Percentiles rank a stretch among this genome's conserved stretches.
Conservation (phyloP, 2,113 vertebrate genomes). For the Axis porcinus region DNA sequence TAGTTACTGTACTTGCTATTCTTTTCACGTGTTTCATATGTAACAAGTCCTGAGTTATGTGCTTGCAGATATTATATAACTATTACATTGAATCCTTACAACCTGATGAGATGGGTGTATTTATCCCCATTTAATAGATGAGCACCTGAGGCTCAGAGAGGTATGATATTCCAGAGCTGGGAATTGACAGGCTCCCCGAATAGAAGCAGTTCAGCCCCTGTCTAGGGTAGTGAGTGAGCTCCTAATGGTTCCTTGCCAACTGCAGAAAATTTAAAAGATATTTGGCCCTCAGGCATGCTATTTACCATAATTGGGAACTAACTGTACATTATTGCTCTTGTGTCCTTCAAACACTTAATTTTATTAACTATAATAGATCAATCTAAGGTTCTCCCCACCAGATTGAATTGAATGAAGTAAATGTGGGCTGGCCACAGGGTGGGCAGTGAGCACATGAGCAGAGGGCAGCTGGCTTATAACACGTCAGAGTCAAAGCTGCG, state of each 20-base stretch:
- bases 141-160: not conserved
- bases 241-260: not conserved
- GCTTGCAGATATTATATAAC: not conserved
- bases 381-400: not conserved
- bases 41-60: not conserved
- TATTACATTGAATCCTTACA: not conserved
- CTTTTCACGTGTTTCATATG: not conserved
- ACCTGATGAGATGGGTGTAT: not conserved
- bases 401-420: not conserved
- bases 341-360: not conserved
- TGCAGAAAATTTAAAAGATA: not conserved
- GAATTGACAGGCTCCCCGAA: not conserved
- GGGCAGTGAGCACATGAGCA: not conserved
- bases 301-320: conserved; percentile 22
- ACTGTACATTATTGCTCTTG: conserved; percentile 9
- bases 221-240: not conserved
- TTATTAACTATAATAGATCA: not conserved
- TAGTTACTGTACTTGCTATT: not conserved
- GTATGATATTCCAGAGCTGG: not conserved
- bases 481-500: not conserved
- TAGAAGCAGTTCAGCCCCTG: not conserved
- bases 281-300: not conserved
- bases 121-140: not conserved
- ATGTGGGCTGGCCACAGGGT: not conserved
- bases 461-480: not conserved